A percentile compares a stretch with the other conserved stretches of the same genome.
phyloP scores from a whole-genome alignment of 2,113 vertebrate species.

The Paralichthys olivaceus region DNA sequence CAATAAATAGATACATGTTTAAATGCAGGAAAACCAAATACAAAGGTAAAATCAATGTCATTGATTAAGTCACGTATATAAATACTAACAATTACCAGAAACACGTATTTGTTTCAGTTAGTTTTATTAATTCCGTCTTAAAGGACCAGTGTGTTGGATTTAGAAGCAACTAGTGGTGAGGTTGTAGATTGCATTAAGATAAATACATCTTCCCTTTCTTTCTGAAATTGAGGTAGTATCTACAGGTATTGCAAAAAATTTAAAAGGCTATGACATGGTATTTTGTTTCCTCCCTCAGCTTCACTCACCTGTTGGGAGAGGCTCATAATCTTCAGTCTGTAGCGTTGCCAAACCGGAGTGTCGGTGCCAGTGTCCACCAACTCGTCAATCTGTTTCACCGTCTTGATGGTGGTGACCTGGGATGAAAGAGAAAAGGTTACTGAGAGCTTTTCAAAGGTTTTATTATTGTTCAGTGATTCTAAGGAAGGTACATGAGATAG shows the following conservation, averaged over 20 bases:
- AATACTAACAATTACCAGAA: neutral
- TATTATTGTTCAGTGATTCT: no score
- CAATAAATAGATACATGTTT: neutral
- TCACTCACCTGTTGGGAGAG: constrained; percentile 89
- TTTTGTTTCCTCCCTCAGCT: neutral
- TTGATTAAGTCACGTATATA: neutral
- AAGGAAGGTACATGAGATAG: no score
- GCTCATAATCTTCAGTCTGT: constrained; percentile 89
- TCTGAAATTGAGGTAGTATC: no score
- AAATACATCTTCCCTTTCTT: no score
- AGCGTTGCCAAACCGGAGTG: constrained; percentile 90
- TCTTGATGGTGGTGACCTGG: constrained; percentile 98
- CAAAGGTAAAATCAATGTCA: neutral
- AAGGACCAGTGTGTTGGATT: no score
- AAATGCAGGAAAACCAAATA: neutral
- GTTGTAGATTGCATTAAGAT: no score
- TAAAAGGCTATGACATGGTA: no score
- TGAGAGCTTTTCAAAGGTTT: no score
- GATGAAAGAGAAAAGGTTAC: neutral
- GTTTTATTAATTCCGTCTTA: no score
- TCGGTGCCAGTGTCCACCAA: constrained; percentile 93
- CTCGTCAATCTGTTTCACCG: constrained; percentile 93
- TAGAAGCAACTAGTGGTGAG: no score
- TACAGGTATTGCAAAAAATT: no score
- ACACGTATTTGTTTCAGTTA: no score